phyloP scores from a whole-genome alignment of 2,797 vertebrate species.

The Luscinia megarhynchos region DNA sequence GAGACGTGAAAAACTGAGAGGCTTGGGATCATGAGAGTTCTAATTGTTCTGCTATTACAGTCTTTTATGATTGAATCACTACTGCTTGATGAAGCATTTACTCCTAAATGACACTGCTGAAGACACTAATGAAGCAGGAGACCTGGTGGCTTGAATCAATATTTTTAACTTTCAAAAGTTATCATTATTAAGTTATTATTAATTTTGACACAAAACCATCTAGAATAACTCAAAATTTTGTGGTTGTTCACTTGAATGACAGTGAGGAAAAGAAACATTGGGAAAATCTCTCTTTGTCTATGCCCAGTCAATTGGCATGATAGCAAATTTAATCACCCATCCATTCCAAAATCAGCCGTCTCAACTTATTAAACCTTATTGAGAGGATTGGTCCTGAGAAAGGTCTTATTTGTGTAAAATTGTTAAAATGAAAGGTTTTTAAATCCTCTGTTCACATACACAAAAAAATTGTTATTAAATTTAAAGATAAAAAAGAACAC shows the following conservation, averaged over 20 bases:
- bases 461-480: too few relatives aligned
- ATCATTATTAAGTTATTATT: not conserved
- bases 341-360: not conserved
- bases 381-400: not conserved
- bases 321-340: not conserved
- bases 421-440: not conserved
- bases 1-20: not conserved
- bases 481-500: not conserved
- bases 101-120: slow-evolving; percentile 47
- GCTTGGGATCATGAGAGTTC: not conserved
- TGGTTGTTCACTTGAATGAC: not conserved
- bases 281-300: not conserved
- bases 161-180: slow-evolving; percentile 58
- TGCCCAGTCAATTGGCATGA: not conserved
- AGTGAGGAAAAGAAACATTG: not conserved
- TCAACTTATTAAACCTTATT: not conserved
- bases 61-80: slow-evolving; percentile 53
- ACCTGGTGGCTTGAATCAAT: slow-evolving; percentile 55
- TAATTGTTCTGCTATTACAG: not conserved
- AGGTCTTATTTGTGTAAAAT: not conserved
- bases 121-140: slow-evolving; percentile 59
- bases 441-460: not conserved
- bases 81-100: slow-evolving; percentile 61
- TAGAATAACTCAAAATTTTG: not conserved
- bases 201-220: not conserved